Evolutionary conservation across 2,888 invertebrate genomes (phyloP).

Genomic region (Lathronympha strigana): DNA sequence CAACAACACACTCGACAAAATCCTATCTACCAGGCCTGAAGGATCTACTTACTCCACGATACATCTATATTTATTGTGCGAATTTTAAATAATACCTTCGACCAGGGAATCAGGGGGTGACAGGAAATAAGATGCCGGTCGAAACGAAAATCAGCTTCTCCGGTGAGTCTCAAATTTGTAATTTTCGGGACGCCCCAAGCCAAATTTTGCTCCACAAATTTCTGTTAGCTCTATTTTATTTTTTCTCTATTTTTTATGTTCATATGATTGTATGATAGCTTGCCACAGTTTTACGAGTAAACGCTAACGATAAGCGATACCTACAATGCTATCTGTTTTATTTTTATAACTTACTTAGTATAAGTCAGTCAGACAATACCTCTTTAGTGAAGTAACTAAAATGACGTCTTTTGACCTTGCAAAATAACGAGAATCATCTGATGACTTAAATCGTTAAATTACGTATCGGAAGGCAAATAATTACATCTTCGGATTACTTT

Average conservation of each 20-base stretch:
- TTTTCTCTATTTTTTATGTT: background rate
- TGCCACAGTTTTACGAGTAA: background rate
- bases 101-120: constrained; percentile 24
- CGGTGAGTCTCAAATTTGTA: constrained; percentile 64
- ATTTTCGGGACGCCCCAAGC: background rate
- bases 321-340: constrained; percentile 17
- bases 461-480: constrained; percentile 30
- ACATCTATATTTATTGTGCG: constrained; percentile 32
- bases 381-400: constrained; percentile 17
- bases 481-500: constrained; percentile 9
- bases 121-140: constrained; percentile 69
- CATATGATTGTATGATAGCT: background rate
- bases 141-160: constrained; percentile 82
- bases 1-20: constrained; percentile 45
- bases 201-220: constrained; percentile 10
- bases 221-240: background rate
- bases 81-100: constrained; percentile 34
- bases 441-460: constrained; percentile 25
- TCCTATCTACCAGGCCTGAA: constrained; percentile 41
- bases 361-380: constrained; percentile 8
- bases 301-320: constrained; percentile 9
- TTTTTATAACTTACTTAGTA: background rate
- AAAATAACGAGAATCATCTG: constrained; percentile 28
- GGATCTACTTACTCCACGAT: constrained; percentile 39
- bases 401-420: constrained; percentile 18